A percentile compares a stretch with the other conserved stretches of the same genome.
These are phyloP conservation scores for Cheirogaleus medius DNA, from an alignment of 2,113 vertebrate genomes.

Conservation along the genomic window DNA sequence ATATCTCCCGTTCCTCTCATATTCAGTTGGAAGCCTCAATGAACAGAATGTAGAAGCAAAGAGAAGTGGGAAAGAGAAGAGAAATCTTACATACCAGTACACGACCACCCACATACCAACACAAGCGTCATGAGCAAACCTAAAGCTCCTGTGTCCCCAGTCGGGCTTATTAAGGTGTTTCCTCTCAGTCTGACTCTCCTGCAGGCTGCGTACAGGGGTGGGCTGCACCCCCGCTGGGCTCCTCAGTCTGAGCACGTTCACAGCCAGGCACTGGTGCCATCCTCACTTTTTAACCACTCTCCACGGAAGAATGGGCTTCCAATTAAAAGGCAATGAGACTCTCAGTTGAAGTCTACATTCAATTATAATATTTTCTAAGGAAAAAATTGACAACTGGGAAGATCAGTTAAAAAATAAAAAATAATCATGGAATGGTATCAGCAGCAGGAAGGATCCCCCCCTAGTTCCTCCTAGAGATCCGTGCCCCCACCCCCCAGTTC, in stretches of 20 bases:
- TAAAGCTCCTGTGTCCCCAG: background rate
- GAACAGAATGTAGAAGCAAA: constrained; percentile 88
- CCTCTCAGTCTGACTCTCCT: background rate
- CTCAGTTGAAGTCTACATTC: background rate
- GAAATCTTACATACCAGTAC: constrained; percentile 86
- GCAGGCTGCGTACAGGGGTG: no score
- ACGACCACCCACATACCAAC: constrained; percentile 13
- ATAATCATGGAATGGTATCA: background rate
- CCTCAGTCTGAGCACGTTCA: no score
- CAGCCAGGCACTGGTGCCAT: fast-evolving
- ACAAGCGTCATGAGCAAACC: constrained; percentile 31
- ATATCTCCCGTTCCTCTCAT: constrained; percentile 99
- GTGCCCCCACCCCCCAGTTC: background rate
- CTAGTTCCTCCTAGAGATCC: background rate
- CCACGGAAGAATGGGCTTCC: background rate
- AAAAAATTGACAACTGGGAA: background rate
- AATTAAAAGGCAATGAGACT: background rate
- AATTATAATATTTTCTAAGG: background rate
- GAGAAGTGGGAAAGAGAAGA: constrained; percentile 87
- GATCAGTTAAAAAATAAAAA: background rate
- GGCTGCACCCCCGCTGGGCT: background rate
- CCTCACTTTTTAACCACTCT: background rate
- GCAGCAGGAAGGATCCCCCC: background rate
- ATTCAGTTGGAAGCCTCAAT: constrained; percentile 96
- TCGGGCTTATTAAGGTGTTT: background rate